Base-by-base conservation (phyloP, 2,888 invertebrate genomes). In the Neoscelio sp. region DNA sequence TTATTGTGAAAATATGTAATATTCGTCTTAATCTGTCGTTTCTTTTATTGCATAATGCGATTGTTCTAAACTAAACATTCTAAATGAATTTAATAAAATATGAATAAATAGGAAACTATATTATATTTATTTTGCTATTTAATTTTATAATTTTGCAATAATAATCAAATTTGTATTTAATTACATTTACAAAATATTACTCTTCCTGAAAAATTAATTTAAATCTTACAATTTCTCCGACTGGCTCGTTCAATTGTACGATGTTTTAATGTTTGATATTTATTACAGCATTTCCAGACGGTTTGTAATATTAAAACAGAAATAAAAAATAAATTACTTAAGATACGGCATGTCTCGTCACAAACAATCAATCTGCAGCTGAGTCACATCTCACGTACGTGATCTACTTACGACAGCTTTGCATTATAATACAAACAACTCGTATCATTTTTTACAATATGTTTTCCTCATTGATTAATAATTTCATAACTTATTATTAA, bases 261-360 rank as follows among this genome's bases (percentile, higher is more conserved):
- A 33, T 33, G 10, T 8, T 33, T 33, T n/a, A 33, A n/a, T n/a
- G n/a, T n/a, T n/a, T n/a, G n/a, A n/a, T n/a, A 40, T 50, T 38
- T 60, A 4, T 1, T 3, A 33, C 30, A 56, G 40, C 64, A 74
- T 58, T 33, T 33, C 8, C 67, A 58, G 75, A 75, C 75, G 38
- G 4, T 60, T 44, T 3, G 58, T 28, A 74, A 67, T 48, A 23
- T 42, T 17, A 20, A 60, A 60, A 67, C 35, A 35, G 23, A 60
- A 67, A 75, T 54, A 67, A 60, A 67, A 60, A 8, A 17, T 30
- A 7, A 42, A 15, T 26, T 42, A 15, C 20, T 15, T 2, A 62
- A 40, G 75, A 75, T 75, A 75, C 46, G 62, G 67, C 75, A 75
- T 75, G 75, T 54, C 65, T 54, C 60, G 44, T 33, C 33, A 15